phyloP scores from a whole-genome alignment of 2,888 invertebrate species.

The Imbricaverruca yamaguchii region DNA sequence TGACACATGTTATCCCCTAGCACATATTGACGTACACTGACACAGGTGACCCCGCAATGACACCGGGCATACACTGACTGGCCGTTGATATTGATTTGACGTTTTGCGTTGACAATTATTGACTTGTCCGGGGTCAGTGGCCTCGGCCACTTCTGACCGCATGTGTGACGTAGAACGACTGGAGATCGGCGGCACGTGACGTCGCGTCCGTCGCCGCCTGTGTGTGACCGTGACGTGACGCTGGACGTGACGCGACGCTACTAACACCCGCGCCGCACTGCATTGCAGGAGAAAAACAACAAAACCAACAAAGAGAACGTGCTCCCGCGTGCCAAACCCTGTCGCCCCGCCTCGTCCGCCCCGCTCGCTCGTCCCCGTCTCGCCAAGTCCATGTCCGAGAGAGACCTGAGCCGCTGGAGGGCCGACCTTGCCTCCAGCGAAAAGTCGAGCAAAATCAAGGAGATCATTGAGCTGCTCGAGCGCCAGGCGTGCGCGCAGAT shows the following conservation, averaged over 20 bases:
- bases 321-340: background rate
- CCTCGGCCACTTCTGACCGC: too few relatives aligned
- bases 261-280: background rate
- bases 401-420: background rate
- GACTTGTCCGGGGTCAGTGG: background rate
- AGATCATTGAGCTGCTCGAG: constrained; percentile 8
- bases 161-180: too few relatives aligned
- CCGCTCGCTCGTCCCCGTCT: background rate
- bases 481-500: constrained; percentile 9
- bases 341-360: background rate
- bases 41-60: too few relatives aligned
- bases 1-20: too few relatives aligned
- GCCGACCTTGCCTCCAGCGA: background rate
- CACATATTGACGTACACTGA: too few relatives aligned
- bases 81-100: background rate
- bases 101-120: background rate
- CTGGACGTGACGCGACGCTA: background rate
- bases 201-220: too few relatives aligned
- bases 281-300: constrained; percentile 19
- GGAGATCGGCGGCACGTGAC: too few relatives aligned
- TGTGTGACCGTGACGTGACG: too few relatives aligned
- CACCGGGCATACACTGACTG: too few relatives aligned
- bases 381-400: background rate
- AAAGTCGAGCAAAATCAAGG: constrained; percentile 19
- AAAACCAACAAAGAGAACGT: constrained; percentile 19